These are phyloP conservation scores for Malaclemys terrapin DNA, from an alignment of 2,113 vertebrate genomes.

Conservation along the genomic window DNA sequence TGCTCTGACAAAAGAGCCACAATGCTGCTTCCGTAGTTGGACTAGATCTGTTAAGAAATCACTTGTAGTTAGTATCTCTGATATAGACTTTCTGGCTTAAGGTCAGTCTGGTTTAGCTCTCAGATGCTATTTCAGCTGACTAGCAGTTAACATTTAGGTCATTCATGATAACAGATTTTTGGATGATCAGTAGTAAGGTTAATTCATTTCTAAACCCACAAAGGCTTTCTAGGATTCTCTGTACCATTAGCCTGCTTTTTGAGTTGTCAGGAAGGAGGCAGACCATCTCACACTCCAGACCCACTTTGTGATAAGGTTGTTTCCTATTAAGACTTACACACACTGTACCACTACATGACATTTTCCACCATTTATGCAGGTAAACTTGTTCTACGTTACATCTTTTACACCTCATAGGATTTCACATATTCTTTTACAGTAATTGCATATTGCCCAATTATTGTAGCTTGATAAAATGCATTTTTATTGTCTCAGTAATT, in stretches of 20 bases:
- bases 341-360: background rate
- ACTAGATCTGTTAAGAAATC: background rate
- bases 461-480: background rate
- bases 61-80: background rate
- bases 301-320: background rate
- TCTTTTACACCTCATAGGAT: background rate
- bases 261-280: conserved; percentile 2
- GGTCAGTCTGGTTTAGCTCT: conserved; percentile 30
- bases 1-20: background rate
- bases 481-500: background rate
- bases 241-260: background rate
- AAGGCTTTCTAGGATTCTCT: background rate
- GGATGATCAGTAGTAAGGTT: background rate
- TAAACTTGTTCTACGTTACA: background rate
- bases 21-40: background rate
- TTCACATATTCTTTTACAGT: background rate
- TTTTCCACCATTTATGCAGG: background rate
- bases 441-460: background rate
- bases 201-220: background rate
- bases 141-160: conserved; percentile 24
- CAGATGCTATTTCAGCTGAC: background rate
- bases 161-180: conserved; percentile 30
- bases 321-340: background rate
- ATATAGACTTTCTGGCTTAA: conserved; percentile 19
- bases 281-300: background rate